These are phyloP conservation scores for Esox masquinongy DNA, from an alignment of 2,797 vertebrate genomes.

Conservation along the genomic window DNA sequence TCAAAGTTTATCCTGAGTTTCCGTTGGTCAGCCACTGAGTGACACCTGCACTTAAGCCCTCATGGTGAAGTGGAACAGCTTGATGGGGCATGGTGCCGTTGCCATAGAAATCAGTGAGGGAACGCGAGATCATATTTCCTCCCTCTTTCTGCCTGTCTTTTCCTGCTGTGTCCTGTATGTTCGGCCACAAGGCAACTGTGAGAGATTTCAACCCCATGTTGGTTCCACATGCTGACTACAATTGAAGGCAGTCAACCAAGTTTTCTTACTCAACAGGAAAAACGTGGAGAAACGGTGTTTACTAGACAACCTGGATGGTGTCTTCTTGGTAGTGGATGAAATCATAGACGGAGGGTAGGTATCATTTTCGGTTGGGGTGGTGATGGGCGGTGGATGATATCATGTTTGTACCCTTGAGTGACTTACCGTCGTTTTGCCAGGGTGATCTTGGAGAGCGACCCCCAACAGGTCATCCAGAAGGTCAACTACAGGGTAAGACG, in stretches of 20 bases:
- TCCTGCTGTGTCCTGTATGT: not conserved
- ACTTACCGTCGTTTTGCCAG: conserved; percentile 62
- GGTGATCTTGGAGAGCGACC: conserved; percentile 92
- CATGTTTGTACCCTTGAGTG: conserved; percentile 20
- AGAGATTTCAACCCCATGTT: not conserved
- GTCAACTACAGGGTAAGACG: conserved; percentile 89
- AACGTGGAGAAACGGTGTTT: conserved; percentile 87
- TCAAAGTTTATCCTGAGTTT: not conserved
- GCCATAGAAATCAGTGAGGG: conserved; percentile 55
- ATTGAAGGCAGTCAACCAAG: not conserved
- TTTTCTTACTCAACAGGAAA: conserved; percentile 72
- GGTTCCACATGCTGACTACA: not conserved
- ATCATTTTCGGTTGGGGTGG: not conserved
- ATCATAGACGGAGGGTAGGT: conserved; percentile 86
- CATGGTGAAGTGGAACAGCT: conserved; percentile 41
- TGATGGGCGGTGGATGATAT: not conserved
- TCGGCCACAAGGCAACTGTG: not conserved
- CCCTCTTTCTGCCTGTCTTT: not conserved
- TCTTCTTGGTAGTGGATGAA: conserved; percentile 88
- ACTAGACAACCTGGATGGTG: conserved; percentile 91
- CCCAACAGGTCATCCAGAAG: conserved; percentile 89
- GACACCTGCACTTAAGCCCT: conserved; percentile 11
- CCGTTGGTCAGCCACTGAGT: not conserved
- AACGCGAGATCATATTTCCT: not conserved
- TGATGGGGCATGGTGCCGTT: conserved; percentile 47